These are phyloP conservation scores for Meda fulgida DNA, from an alignment of 2,797 vertebrate species.

Conservation along the genomic window DNA sequence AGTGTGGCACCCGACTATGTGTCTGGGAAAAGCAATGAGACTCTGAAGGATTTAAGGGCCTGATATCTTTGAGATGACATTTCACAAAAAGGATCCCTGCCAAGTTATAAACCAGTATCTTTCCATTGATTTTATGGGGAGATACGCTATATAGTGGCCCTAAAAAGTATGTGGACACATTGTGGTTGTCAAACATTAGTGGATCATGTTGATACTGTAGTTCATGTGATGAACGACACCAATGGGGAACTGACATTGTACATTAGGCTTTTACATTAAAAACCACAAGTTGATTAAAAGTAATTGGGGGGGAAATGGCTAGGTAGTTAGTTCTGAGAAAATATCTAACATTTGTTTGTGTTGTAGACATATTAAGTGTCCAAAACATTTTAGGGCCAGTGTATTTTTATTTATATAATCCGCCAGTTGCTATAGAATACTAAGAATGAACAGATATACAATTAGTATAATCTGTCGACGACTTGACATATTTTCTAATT, in stretches of 20 bases:
- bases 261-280: neutral
- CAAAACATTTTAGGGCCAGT: neutral
- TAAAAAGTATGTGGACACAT: neutral
- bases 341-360: neutral
- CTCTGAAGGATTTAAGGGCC: constrained; percentile 23
- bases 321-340: neutral
- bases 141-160: constrained; percentile 24
- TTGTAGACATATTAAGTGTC: neutral
- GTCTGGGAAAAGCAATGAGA: constrained; percentile 38
- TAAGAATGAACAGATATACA: neutral
- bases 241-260: neutral
- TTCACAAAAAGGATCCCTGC: constrained; percentile 46
- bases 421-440: neutral
- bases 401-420: neutral
- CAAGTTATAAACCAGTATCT: constrained; percentile 28
- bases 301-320: neutral
- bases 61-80: constrained; percentile 35
- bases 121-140: constrained; percentile 36
- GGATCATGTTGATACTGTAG: neutral
- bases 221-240: neutral
- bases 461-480: neutral
- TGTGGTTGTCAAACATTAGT: neutral
- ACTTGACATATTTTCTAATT: neutral
- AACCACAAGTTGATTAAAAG: neutral
- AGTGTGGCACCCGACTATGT: neutral